Percentiles rank a stretch among this genome's conserved stretches.
These are phyloP conservation scores for Mythimna albipuncta DNA, from an alignment of 2,888 invertebrate genomes.

Conservation along the genomic window DNA sequence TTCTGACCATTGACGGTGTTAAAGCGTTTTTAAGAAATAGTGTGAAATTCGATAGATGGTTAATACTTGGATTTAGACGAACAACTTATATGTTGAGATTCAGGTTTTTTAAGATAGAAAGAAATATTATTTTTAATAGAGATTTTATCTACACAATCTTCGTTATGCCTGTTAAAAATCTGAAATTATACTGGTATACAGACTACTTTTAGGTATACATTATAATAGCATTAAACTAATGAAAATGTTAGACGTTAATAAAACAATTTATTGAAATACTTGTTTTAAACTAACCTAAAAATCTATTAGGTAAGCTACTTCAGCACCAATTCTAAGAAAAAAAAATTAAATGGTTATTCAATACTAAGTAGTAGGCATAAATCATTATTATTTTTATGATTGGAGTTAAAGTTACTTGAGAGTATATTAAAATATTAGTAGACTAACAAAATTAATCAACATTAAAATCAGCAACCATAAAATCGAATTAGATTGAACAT, in stretches of 20 bases:
- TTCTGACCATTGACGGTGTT: slow-evolving; percentile 18
- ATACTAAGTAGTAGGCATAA: background rate
- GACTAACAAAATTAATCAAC: background rate
- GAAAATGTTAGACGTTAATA: background rate
- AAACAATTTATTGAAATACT: background rate
- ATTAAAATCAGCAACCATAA: background rate
- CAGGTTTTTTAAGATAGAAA: background rate
- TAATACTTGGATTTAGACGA: background rate
- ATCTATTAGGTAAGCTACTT: background rate
- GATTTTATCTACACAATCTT: too few relatives aligned
- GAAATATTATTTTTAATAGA: background rate
- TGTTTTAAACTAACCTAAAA: background rate
- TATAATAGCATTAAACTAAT: background rate
- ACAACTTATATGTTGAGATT: background rate
- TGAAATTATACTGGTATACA: too few relatives aligned
- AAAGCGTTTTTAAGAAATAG: slow-evolving; percentile 15
- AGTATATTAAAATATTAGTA: background rate
- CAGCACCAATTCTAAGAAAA: background rate
- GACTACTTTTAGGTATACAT: background rate
- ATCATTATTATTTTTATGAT: background rate
- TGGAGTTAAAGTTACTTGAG: background rate
- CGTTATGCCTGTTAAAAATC: background rate
- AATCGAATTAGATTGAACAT: slow-evolving; percentile 9
- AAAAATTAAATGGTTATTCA: background rate
- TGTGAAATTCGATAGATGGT: slow-evolving; percentile 38